Evolutionary conservation across 2,888 invertebrate species (phyloP).

Genomic region (Steinernema hermaphroditum): DNA sequence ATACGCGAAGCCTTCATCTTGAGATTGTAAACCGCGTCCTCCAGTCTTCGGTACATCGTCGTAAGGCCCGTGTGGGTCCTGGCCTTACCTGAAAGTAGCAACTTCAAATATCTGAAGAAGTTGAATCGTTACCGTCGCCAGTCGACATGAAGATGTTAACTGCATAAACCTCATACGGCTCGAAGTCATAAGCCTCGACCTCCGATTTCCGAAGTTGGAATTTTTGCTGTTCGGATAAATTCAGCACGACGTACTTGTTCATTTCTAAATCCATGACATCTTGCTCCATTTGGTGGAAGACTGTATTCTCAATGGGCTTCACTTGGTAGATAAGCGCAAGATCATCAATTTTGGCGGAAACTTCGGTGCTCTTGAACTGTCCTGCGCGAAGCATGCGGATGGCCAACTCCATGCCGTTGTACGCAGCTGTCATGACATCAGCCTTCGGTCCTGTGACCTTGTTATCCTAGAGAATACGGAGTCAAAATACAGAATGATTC

Average conservation of each 20-base stretch:
- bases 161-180: slow-evolving; percentile 94
- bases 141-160: slow-evolving; percentile 96
- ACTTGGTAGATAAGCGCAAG: slow-evolving; percentile 85
- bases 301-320: slow-evolving; percentile 88
- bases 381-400: slow-evolving; percentile 87
- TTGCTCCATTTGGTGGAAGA: slow-evolving; percentile 78
- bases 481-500: too few species aligned
- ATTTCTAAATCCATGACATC: slow-evolving; percentile 84
- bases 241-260: slow-evolving; percentile 95
- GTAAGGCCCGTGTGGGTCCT: slow-evolving; percentile 91
- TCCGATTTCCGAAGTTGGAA: slow-evolving; percentile 83
- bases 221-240: slow-evolving; percentile 77
- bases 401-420: slow-evolving; percentile 92
- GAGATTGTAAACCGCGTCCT: slow-evolving; percentile 85
- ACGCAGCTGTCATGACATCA: slow-evolving; percentile 93
- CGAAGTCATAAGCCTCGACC: slow-evolving; percentile 92
- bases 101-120: too few species aligned
- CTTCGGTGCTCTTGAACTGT: slow-evolving; percentile 56
- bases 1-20: slow-evolving; percentile 93
- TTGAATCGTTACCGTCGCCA: slow-evolving; percentile 82
- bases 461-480: slow-evolving; percentile 68
- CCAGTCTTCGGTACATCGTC: slow-evolving; percentile 96
- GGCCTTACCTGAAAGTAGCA: slow-evolving; percentile 71
- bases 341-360: slow-evolving; percentile 58
- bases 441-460: slow-evolving; percentile 84